Evolutionary conservation across 2,888 invertebrate species (phyloP), one percentile per base, ranked within the genome.

Genomic region (Tachina lurida): DNA sequence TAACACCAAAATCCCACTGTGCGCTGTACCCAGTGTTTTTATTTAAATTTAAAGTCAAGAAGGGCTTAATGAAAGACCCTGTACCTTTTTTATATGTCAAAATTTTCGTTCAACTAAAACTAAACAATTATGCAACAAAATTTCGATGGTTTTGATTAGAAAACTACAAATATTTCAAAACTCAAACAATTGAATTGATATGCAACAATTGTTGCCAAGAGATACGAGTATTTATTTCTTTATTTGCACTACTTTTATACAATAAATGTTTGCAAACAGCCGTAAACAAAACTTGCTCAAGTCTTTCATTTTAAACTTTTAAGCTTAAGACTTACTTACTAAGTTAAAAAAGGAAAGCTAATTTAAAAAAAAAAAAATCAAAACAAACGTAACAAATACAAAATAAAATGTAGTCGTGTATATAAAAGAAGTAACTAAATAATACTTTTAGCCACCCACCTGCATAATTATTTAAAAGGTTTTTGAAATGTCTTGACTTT

Each of bases 211-310:
- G 47, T 19, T 58, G 58, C 10, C 10, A 13, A 19, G 31, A 62
- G 19, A 22, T 65, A 31, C 31, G n/a, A n/a, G n/a, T n/a, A n/a
- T n/a, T 31, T 31, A 31, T 31, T 31, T 7, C 31, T 31, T 31
- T 31, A 10, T 56, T 65, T 58, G 54, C 10, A 19, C 43, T 43
- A 60, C 10, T 65, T 67, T 56, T 22, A 43, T n/a, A 49, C 17
- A 47, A 43, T 78, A 22, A 22, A 15, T 47, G 22, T 67, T 17
- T 43, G 68, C 71, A 56, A 76, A 45, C 52, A 71, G 67, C 22
- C 77, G 60, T 77, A 49, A n/a, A n/a, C n/a, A n/a, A 83, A 83
- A 77, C 73, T 83, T 83, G 73, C 73, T 56, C 77, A 58, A 45
- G 65, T 77, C 65, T 77, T 83, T 73, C 67, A 39, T 52, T 65